Conservation (phyloP, 2,888 invertebrate genomes). For the Arge pagana region DNA sequence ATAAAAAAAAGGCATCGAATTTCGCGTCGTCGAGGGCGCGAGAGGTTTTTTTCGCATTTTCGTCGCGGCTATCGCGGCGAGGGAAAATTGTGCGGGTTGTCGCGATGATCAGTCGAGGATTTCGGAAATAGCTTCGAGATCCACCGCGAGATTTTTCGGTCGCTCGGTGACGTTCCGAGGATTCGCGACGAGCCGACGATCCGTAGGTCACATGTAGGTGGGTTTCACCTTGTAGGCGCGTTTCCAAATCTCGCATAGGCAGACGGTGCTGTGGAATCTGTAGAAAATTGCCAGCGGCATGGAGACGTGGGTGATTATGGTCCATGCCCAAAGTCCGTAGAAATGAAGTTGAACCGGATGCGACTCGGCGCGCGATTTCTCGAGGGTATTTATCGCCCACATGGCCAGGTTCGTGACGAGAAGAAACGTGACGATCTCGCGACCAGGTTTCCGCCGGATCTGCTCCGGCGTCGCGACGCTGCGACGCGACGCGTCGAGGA, state of each 20-base stretch:
- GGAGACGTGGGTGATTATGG: slow-evolving; percentile 91
- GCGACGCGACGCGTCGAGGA: slow-evolving; percentile 86
- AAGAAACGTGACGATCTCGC: slow-evolving; percentile 92
- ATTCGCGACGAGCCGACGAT: slow-evolving; percentile 20
- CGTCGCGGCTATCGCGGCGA: no score
- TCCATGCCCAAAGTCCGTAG: slow-evolving; percentile 94
- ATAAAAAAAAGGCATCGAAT: no score
- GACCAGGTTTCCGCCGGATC: slow-evolving; percentile 84
- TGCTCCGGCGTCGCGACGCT: slow-evolving; percentile 82
- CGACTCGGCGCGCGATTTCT: slow-evolving; percentile 88
- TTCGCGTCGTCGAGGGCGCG: no score
- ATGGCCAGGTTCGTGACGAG: slow-evolving; percentile 88
- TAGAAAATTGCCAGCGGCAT: slow-evolving; percentile 93
- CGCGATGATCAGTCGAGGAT: no score
- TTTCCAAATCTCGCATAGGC: slow-evolving; percentile 96
- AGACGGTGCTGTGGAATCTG: slow-evolving; percentile 93
- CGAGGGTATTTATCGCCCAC: slow-evolving; percentile 93
- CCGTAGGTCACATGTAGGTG: slow-evolving; percentile 73
- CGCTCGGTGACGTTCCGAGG: slow-evolving; percentile 34
- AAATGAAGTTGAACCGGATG: slow-evolving; percentile 91
- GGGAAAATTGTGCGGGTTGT: not conserved
- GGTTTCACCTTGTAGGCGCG: slow-evolving; percentile 91
- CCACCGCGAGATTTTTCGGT: slow-evolving; percentile 44
- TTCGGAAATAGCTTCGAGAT: slow-evolving; percentile 50
- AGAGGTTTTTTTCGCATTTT: no score